Conservation (phyloP, 2,113 vertebrate species). For the Malurus alboscapulatus region DNA sequence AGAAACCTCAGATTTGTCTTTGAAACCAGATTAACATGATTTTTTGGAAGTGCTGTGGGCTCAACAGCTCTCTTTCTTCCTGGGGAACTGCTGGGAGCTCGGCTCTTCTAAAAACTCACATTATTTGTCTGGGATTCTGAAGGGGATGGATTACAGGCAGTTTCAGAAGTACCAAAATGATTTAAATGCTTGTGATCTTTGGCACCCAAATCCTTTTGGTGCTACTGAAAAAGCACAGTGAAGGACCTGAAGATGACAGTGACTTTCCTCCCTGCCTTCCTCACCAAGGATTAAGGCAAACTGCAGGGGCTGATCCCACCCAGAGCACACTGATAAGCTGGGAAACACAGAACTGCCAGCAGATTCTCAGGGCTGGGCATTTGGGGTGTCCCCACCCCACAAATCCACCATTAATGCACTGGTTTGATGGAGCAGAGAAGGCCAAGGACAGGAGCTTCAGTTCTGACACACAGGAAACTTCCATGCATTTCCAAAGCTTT, state of each 20-base stretch:
- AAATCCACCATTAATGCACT: neutral
- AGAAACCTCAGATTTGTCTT: neutral
- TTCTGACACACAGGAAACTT: neutral
- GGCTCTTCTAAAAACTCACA: neutral
- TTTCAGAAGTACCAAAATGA: neutral
- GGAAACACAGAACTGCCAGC: neutral
- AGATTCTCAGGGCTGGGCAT: neutral
- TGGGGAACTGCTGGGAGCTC: neutral
- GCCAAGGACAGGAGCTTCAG: neutral
- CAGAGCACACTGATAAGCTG: neutral
- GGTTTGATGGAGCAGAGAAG: neutral
- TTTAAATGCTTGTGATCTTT: neutral
- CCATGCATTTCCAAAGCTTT: neutral
- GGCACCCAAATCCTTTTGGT: neutral
- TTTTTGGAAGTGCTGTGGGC: neutral
- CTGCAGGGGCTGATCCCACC: neutral
- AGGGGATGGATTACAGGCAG: neutral
- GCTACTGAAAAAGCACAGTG: neutral
- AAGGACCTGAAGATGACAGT: neutral
- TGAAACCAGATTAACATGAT: neutral
- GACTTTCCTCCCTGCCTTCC: neutral
- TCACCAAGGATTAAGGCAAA: conserved; percentile 6
- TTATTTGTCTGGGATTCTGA: neutral
- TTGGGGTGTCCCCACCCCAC: neutral
- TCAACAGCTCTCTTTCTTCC: neutral